Conservation (phyloP, 1,140 invertebrate genomes). For the Cyrtorhinus lividipennis region DNA sequence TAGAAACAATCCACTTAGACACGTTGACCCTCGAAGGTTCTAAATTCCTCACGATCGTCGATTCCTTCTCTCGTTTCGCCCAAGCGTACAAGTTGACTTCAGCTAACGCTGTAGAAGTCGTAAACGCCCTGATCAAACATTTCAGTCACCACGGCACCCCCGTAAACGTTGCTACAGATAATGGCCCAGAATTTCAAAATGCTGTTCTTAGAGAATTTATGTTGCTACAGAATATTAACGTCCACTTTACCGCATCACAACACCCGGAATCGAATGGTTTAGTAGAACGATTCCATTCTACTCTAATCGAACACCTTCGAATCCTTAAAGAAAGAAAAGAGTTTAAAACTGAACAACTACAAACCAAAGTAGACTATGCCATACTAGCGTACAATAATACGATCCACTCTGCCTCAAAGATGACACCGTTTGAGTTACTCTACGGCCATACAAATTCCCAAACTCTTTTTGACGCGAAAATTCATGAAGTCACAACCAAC, state of each 20-base stretch:
- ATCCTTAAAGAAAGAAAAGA: neutral
- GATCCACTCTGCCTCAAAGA: neutral
- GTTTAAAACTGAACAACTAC: neutral
- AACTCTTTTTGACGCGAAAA: neutral
- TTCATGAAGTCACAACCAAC: neutral
- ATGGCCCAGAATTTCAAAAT: neutral
- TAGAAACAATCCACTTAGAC: neutral
- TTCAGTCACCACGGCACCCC: neutral
- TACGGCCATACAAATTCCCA: neutral
- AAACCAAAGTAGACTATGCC: neutral
- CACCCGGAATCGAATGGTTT: constrained; percentile 6
- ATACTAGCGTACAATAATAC: constrained; percentile 2
- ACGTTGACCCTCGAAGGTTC: neutral
- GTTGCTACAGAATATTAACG: neutral
- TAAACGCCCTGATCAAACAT: neutral
- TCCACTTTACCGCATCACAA: neutral
- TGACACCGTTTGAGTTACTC: neutral
- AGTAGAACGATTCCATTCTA: constrained; percentile 9
- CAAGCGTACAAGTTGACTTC: neutral
- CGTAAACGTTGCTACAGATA: neutral
- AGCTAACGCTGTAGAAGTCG: neutral
- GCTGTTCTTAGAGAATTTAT: neutral
- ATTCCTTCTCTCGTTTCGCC: neutral
- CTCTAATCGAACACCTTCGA: neutral
- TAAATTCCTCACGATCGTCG: neutral